phyloP scores from a whole-genome alignment of 1,140 invertebrate species.

The Rhagoletis pomonella region DNA sequence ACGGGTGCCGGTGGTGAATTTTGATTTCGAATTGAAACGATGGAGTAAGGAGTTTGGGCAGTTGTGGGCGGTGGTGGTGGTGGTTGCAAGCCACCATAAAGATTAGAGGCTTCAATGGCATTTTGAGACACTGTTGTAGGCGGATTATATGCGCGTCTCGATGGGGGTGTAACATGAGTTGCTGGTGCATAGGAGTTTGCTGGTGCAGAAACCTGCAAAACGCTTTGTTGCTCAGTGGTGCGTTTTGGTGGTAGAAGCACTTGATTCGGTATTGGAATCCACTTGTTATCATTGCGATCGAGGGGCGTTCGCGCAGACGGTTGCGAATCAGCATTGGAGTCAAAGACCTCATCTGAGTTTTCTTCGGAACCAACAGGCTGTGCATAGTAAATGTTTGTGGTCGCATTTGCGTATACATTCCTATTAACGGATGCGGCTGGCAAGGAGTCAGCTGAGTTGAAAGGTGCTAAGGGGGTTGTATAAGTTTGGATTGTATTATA shows the following conservation, averaged over 20 bases:
- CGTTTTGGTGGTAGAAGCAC: conserved; percentile 54
- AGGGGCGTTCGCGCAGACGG: conserved; percentile 10
- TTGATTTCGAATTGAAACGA: not conserved
- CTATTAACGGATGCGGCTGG: not conserved
- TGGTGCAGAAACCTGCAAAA: not conserved
- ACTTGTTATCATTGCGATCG: not conserved
- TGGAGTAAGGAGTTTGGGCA: conserved; percentile 36
- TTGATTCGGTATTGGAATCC: conserved; percentile 38
- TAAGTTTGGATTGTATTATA: conserved; percentile 62
- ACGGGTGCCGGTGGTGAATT: not conserved
- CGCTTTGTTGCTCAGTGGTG: not conserved
- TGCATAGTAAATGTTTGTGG: conserved; percentile 61
- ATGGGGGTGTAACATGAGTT: not conserved
- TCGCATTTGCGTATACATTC: conserved; percentile 29
- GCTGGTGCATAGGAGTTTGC: not conserved
- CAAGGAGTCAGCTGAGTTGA: conserved; percentile 48
- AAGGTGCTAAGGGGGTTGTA: conserved; percentile 65
- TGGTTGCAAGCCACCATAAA: conserved; percentile 60
- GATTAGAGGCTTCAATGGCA: conserved; percentile 57
- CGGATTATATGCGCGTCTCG: not conserved
- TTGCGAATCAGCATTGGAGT: not conserved
- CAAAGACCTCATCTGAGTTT: conserved; percentile 55
- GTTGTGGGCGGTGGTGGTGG: conserved; percentile 57
- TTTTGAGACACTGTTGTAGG: not conserved
- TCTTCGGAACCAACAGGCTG: conserved; percentile 61